Conservation (phyloP, 2,113 vertebrate genomes). For the Falco punctatus region DNA sequence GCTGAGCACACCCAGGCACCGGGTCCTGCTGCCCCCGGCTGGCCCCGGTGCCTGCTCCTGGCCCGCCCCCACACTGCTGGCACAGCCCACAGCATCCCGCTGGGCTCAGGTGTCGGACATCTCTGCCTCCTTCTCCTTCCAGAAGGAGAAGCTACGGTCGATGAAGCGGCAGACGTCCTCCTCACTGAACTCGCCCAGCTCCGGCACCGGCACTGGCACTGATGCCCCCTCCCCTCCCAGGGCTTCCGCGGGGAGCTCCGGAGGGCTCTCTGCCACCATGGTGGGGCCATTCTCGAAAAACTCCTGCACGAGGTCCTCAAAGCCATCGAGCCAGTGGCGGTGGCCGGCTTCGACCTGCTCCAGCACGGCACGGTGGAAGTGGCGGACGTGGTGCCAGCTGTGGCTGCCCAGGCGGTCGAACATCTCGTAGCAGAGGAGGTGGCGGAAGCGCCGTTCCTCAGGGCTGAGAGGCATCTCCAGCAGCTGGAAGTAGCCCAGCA, state of each 20-base stretch:
- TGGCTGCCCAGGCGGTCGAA: slow-evolving; percentile 92
- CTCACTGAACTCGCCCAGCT: slow-evolving; percentile 92
- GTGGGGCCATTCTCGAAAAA: slow-evolving; percentile 84
- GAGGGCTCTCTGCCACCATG: background rate
- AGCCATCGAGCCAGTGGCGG: slow-evolving; percentile 87
- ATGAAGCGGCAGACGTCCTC: slow-evolving; percentile 95
- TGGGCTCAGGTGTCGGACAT: slow-evolving; percentile 86
- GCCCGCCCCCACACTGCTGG: background rate
- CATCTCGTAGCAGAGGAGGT: slow-evolving; percentile 97
- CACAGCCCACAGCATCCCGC: background rate
- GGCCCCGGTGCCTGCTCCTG: background rate
- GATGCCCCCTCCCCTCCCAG: background rate
- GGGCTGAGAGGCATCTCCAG: slow-evolving; percentile 95
- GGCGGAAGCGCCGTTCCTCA: slow-evolving; percentile 90
- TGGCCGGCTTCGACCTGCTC: slow-evolving; percentile 85
- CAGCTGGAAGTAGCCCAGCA: slow-evolving; percentile 98
- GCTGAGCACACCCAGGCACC: background rate
- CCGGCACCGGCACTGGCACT: slow-evolving; percentile 68
- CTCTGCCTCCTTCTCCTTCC: slow-evolving; percentile 96
- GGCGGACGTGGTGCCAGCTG: slow-evolving; percentile 89
- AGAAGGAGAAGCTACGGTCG: slow-evolving; percentile 96
- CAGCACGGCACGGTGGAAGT: slow-evolving; percentile 89
- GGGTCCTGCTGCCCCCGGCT: background rate
- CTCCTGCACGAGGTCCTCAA: slow-evolving; percentile 87
- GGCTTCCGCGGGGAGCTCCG: background rate